These are phyloP conservation scores for Sylvietta virens DNA, from an alignment of 2,113 vertebrate genomes.

Conservation along the genomic window DNA sequence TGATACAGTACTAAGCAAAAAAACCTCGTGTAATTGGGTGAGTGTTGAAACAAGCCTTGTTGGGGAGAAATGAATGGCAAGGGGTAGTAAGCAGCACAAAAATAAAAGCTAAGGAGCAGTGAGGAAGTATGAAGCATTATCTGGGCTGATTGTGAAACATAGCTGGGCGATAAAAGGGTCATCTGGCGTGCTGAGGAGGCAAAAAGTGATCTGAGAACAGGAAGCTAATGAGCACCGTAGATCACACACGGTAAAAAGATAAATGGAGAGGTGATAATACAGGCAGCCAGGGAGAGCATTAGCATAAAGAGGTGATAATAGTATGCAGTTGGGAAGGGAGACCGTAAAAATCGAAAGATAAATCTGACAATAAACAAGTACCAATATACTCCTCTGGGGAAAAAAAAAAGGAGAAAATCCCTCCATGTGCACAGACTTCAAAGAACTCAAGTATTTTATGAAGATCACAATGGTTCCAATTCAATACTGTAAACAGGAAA, in stretches of 20 bases:
- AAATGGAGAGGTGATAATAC: conserved; percentile 20
- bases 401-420: background rate
- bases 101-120: background rate
- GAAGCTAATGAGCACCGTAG: conserved; percentile 19
- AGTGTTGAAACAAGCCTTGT: background rate
- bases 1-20: background rate
- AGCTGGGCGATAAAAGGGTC: conserved; percentile 36
- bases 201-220: conserved; percentile 37
- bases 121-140: background rate
- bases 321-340: conserved; percentile 8
- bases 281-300: conserved; percentile 37
- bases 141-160: conserved; percentile 4
- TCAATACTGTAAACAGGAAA: background rate
- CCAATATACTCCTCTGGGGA: background rate
- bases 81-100: background rate
- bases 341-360: conserved; percentile 30
- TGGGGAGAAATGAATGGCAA: background rate
- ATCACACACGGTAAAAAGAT: background rate
- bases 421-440: background rate
- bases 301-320: conserved; percentile 60
- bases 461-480: background rate
- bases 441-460: background rate
- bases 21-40: background rate
- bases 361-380: conserved; percentile 54
- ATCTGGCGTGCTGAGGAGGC: conserved; percentile 35